Base-by-base conservation (phyloP, 2,113 vertebrate genomes). In the Phaetusa simplex region DNA sequence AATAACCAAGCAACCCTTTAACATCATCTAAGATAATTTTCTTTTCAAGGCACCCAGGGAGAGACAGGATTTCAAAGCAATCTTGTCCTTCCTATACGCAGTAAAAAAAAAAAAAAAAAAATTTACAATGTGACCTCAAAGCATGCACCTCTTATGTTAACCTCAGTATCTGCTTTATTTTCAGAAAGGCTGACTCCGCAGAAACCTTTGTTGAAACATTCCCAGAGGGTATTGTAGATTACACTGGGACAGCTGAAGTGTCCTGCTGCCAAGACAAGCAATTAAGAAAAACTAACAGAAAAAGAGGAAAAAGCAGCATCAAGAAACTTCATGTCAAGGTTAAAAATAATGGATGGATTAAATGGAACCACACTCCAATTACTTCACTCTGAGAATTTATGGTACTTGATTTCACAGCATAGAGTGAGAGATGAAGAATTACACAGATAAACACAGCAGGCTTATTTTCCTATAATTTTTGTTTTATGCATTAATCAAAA, bases 131-230 rank as follows among this genome's bases (percentile, higher is more conserved):
- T 88, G 92, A 94, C 94, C 95, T 92, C 69, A 17, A 95, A 73
- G 88, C 76, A n/a, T 10, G n/a, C 70, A 81, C 49, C 64, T 92
- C 61, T 70, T 12, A 4, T 30, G 82, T 64, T 77, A 66, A 32
- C 70, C 82, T 92, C 40, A 8, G 30, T 45, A 61, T 69, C 92
- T 70, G 94, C 86, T 90, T 95, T 94, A 92, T 96, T 92, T 94
- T 71, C 92, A 78, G 90, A 92, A 67, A 34, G 47, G 93, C 96
- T 96, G 96, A 97, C 47, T 96, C 86, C 2, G 93, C 96, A 97
- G 88, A 93, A 91, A 34, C 53, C 70, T 84, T 83, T 85, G 90
- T 74, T 55, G 92, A 73, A 95, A 38, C 85, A 13, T 55, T 81
- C 93, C 96, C 97, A 82, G 90, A 58, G 90, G 96, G 96, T 59